These are phyloP conservation scores for Tenthredo distinguenda DNA, from an alignment of 2,888 invertebrate species.

Conservation along the genomic window DNA sequence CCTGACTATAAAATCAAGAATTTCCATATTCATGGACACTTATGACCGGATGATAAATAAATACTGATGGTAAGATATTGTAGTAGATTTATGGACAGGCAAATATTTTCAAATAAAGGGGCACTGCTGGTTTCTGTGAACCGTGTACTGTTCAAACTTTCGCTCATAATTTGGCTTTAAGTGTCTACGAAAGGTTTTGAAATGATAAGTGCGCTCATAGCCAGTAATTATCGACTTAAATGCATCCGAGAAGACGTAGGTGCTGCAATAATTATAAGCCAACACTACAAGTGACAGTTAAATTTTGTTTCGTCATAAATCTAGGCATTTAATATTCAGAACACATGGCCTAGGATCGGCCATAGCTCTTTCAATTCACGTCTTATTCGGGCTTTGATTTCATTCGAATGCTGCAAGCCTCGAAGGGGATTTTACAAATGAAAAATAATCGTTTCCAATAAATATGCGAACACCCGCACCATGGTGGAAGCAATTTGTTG, in stretches of 20 bases:
- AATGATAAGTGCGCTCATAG: not conserved
- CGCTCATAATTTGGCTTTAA: not conserved
- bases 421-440: not conserved
- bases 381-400: not conserved
- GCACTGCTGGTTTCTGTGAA: not conserved
- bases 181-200: not conserved
- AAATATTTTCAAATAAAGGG: not conserved
- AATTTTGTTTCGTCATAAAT: not conserved
- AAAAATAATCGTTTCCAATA: not conserved
- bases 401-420: not conserved
- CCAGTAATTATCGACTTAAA: not conserved
- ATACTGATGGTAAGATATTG: not conserved
- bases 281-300: constrained; percentile 2
- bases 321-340: not conserved
- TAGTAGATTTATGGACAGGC: not conserved
- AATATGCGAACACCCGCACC: not conserved
- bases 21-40: not conserved
- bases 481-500: constrained; percentile 10
- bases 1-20: not conserved
- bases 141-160: not conserved
- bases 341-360: not conserved
- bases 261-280: not conserved
- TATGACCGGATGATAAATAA: not conserved
- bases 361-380: not conserved
- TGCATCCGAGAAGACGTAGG: constrained; percentile 2